These are phyloP conservation scores for Tinea semifulvella DNA, from an alignment of 2,888 invertebrate species.

Conservation along the genomic window DNA sequence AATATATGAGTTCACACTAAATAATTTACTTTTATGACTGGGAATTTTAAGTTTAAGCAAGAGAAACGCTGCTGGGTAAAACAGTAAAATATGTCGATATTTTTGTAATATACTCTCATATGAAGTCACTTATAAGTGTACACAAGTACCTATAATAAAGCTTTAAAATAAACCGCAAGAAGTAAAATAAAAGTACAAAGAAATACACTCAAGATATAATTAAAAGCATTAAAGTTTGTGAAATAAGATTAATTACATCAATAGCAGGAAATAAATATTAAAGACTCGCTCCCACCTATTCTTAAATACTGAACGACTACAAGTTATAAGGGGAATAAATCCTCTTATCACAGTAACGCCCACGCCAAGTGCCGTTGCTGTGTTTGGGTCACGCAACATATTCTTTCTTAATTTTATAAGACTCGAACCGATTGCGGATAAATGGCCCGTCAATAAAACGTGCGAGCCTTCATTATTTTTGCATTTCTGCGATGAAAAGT, in stretches of 20 bases:
- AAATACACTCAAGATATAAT: too few relatives aligned
- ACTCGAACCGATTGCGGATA: conserved; percentile 25
- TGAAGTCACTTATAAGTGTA: too few relatives aligned
- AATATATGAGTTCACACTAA: too few relatives aligned
- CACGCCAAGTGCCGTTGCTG: conserved; percentile 14
- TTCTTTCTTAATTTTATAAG: conserved; percentile 7
- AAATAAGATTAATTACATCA: background rate
- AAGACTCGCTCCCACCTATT: conserved; percentile 4
- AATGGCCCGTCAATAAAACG: conserved; percentile 27
- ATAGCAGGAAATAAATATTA: conserved; percentile 14
- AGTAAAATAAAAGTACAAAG: too few relatives aligned
- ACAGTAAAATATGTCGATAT: too few relatives aligned
- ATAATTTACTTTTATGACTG: too few relatives aligned
- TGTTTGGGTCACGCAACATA: conserved; percentile 7
- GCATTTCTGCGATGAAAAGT: conserved; percentile 22
- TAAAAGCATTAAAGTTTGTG: too few relatives aligned
- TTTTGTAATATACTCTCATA: too few relatives aligned
- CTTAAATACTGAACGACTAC: background rate
- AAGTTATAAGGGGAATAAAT: conserved; percentile 6
- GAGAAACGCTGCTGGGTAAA: too few relatives aligned
- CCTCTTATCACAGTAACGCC: conserved; percentile 27
- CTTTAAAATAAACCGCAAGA: too few relatives aligned
- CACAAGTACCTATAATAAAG: too few relatives aligned
- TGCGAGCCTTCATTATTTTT: conserved; percentile 30
- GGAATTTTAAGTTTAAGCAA: too few relatives aligned